phyloP scores from a whole-genome alignment of 2,113 vertebrate species.

The Phasianus colchicus region DNA sequence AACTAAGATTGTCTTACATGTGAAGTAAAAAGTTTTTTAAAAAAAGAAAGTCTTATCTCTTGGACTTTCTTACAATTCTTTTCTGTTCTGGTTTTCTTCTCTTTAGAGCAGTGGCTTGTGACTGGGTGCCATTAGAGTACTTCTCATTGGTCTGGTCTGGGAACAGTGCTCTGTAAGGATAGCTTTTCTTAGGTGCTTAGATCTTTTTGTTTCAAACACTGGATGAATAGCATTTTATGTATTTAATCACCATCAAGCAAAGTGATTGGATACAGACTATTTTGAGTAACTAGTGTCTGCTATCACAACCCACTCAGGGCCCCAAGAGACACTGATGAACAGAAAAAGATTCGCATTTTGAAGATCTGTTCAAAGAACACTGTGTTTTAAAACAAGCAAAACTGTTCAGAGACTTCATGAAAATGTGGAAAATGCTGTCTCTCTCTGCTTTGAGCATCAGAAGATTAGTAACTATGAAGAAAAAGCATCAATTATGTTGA shows the following conservation, averaged over 20 bases:
- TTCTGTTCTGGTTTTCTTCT: neutral
- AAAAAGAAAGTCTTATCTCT: neutral
- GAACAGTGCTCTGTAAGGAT: neutral
- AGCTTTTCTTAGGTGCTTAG: neutral
- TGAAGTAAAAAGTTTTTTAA: neutral
- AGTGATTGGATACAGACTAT: neutral
- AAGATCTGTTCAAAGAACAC: neutral
- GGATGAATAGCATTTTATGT: neutral
- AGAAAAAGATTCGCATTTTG: neutral
- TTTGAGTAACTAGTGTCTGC: neutral
- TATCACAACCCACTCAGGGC: constrained; percentile 9
- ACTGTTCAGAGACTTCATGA: neutral
- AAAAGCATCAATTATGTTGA: neutral
- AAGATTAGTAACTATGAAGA: neutral
- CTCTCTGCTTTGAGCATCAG: neutral
- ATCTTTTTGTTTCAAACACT: neutral
- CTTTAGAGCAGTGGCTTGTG: neutral
- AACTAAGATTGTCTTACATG: neutral
- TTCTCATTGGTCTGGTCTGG: neutral
- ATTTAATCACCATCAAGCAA: neutral
- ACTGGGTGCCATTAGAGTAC: neutral
- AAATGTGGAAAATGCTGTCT: neutral
- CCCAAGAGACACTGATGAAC: neutral
- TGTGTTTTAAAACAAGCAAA: neutral
- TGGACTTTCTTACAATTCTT: neutral